Conservation (phyloP, 2,888 invertebrate genomes). For the Apomyelois bistriatella region DNA sequence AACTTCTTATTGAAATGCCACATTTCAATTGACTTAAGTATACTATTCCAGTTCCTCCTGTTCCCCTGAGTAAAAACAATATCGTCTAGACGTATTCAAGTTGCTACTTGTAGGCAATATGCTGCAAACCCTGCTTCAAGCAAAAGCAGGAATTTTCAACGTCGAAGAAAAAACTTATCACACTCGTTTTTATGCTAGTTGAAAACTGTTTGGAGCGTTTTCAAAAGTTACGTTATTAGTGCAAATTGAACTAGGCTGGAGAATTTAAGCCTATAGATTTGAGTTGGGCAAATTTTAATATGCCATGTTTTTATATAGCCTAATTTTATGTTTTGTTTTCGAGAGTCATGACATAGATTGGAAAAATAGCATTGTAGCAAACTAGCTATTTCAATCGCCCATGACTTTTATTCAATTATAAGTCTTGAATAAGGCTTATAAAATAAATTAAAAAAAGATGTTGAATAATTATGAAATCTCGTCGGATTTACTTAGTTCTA, state of each 20-base stretch:
- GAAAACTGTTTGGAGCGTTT: neutral
- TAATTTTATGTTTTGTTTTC: neutral
- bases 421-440: too few species aligned
- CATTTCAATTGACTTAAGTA: conserved; percentile 2
- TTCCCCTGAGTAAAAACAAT: conserved; percentile 32
- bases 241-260: neutral
- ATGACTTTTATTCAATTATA: too few species aligned
- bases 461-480: too few species aligned
- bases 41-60: neutral
- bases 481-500: too few species aligned
- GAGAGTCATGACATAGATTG: too few species aligned
- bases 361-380: too few species aligned
- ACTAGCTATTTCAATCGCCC: too few species aligned
- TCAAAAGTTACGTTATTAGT: neutral
- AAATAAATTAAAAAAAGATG: too few species aligned
- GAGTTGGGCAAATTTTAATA: too few species aligned
- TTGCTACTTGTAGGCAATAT: conserved; percentile 2
- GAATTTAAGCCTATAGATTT: neutral
- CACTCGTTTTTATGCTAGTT: conserved; percentile 5
- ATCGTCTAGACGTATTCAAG: conserved; percentile 56
- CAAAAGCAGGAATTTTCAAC: neutral
- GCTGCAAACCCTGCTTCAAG: conserved; percentile 3
- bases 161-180: neutral
- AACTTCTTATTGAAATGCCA: too few species aligned
- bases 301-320: too few species aligned